These are phyloP conservation scores for Pangasius mekongensis DNA, from an alignment of 2,797 vertebrate species.

Conservation along the genomic window DNA sequence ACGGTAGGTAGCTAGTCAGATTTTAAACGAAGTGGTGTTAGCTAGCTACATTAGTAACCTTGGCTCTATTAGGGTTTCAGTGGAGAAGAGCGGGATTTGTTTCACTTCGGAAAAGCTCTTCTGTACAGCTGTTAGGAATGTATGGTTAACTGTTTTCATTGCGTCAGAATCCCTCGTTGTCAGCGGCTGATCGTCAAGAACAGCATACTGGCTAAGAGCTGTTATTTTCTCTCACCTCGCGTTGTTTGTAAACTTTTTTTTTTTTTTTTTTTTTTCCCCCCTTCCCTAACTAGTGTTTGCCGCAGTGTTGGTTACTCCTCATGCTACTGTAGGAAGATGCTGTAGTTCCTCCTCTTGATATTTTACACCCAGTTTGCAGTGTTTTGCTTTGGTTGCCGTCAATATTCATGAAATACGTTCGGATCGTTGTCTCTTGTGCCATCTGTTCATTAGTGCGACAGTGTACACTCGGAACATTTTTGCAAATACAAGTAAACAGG, in stretches of 20 bases:
- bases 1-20: not conserved
- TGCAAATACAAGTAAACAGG: not conserved
- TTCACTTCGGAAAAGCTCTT: not conserved
- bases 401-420: not conserved
- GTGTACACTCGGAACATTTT: not conserved
- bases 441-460: not conserved
- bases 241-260: not conserved
- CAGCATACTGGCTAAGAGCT: not conserved
- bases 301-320: not conserved
- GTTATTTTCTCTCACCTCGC: not conserved
- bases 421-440: rapidly evolving
- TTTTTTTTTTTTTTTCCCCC: too few species aligned
- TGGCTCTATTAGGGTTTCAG: not conserved
- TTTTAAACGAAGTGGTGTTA: not conserved
- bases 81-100: not conserved
- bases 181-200: not conserved
- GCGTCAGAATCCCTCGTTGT: not conserved
- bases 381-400: not conserved
- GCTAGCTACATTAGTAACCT: not conserved
- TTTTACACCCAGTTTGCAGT: not conserved
- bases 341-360: not conserved
- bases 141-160: not conserved
- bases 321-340: not conserved
- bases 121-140: not conserved
- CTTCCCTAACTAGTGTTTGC: not conserved